Base-by-base conservation (phyloP, 1,140 invertebrate species). In the Brachionus paranguensis region DNA sequence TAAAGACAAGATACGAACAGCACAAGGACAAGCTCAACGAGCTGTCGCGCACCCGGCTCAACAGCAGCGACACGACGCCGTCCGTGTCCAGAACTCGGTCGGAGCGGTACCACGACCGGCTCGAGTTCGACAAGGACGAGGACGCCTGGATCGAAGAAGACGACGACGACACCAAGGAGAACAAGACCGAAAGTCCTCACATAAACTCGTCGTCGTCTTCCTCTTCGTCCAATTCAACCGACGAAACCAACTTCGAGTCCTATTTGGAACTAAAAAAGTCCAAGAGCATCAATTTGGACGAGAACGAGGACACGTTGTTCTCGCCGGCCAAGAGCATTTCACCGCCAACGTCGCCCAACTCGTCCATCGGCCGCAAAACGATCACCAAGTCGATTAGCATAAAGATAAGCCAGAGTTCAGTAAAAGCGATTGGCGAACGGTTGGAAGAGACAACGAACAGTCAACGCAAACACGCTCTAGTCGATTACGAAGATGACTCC, bases 1-100 rank as follows among this genome's bases (percentile, higher is more conserved):
- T 99, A 84, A 95, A 95, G 90, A 90, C 93, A 86, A 93, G 94
- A 84, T 98, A 97, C 88, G 96, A 98, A 87, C 96, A 98, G 88
- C 94, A 96, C 88, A 94, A 96, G 88, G 95, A 98, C 11, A 81
- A 64, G 20, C n/a, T 81, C 17, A 81, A 64, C 33, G 64, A 81
- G 37, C 78, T 68, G 12, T 41, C 86, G 84, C n/a, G 37, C 12
- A 29, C 50, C 20, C 45, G 60, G 12, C 29, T 53, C 14, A 68
- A 37, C 76, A 53, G 70, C 17, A 72, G 72, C 29, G 37, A 70
- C 5, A 20, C 43, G 12, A 53, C 65, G 3, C 29, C 55, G 14
- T 53, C 24, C 29, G 45, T 55, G 29, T 29, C 29, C 14, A 45
- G 55, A 29, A 74, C 55, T 0, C 76, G 20, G 43, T 24, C 33